These are phyloP conservation scores for western clawed frog (Xenopus tropicalis) DNA, from an alignment of 2,113 vertebrate genomes.

Conservation along the genomic window DNA sequence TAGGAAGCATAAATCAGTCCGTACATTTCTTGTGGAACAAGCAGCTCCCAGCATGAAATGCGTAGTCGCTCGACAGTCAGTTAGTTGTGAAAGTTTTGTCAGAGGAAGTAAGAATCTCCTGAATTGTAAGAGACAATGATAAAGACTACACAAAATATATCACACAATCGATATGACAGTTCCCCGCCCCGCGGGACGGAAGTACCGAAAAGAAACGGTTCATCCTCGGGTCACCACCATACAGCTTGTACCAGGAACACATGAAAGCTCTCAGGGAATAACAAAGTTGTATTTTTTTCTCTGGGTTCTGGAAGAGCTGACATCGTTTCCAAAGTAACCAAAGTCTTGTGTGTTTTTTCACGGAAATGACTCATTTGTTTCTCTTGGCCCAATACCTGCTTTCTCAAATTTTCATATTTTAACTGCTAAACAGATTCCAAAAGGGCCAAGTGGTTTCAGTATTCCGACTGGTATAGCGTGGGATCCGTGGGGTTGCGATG, in stretches of 20 bases:
- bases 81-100: no score
- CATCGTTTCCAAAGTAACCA: constrained; percentile 72
- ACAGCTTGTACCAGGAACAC: constrained; percentile 63
- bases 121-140: no score
- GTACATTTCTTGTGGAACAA: no score
- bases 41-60: no score
- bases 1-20: no score
- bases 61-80: no score
- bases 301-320: constrained; percentile 62
- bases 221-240: constrained; percentile 67
- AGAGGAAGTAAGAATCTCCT: no score
- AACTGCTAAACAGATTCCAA: constrained; percentile 70
- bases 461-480: constrained; percentile 61
- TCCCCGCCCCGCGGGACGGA: no score
- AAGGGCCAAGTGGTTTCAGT: constrained; percentile 60
- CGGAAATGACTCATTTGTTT: constrained; percentile 82
- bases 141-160: no score
- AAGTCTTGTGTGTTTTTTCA: constrained; percentile 75
- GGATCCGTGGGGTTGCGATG: constrained; percentile 53
- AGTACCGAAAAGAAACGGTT: constrained; percentile 59
- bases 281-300: constrained; percentile 51
- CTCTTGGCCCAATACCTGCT: constrained; percentile 71
- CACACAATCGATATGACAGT: no score
- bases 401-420: constrained; percentile 80
- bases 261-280: constrained; percentile 61